phyloP scores from a whole-genome alignment of 2,797 vertebrate genomes.

The Danionella dracula region DNA sequence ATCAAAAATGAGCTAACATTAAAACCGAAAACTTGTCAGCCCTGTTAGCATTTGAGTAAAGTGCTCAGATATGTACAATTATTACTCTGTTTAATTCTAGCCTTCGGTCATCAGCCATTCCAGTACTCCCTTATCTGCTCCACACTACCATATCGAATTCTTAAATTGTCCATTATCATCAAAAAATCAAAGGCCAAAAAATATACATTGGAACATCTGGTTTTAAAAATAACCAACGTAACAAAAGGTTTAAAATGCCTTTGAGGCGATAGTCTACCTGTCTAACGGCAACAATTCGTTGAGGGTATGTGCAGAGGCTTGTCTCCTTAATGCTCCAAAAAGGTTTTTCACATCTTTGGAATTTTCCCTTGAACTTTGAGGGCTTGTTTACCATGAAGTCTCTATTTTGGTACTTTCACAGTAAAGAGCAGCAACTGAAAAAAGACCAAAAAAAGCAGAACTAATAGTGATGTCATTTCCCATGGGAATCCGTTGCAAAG shows the following conservation, averaged over 20 bases:
- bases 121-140: too few species aligned
- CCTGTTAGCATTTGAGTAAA: too few species aligned
- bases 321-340: not conserved
- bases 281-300: not conserved
- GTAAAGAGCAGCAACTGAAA: conserved; percentile 24
- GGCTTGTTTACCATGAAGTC: conserved; percentile 6
- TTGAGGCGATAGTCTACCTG: not conserved
- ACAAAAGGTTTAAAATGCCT: not conserved
- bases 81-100: too few species aligned
- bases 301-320: not conserved
- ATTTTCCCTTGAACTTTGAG: conserved; percentile 17
- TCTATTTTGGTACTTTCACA: conserved; percentile 26
- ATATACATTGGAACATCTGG: too few species aligned
- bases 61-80: too few species aligned
- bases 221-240: too few species aligned
- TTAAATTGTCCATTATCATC: too few species aligned
- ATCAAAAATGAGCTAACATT: too few species aligned
- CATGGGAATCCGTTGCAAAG: conserved; percentile 29
- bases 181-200: too few species aligned
- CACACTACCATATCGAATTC: too few species aligned
- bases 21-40: too few species aligned
- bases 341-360: not conserved
- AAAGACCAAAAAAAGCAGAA: conserved; percentile 24
- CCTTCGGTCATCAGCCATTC: too few species aligned
- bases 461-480: conserved; percentile 35